Evolutionary conservation across 2,888 invertebrate species (phyloP), one percentile per base, ranked within the genome.

Genomic region (Troglohyphantes excavatus): DNA sequence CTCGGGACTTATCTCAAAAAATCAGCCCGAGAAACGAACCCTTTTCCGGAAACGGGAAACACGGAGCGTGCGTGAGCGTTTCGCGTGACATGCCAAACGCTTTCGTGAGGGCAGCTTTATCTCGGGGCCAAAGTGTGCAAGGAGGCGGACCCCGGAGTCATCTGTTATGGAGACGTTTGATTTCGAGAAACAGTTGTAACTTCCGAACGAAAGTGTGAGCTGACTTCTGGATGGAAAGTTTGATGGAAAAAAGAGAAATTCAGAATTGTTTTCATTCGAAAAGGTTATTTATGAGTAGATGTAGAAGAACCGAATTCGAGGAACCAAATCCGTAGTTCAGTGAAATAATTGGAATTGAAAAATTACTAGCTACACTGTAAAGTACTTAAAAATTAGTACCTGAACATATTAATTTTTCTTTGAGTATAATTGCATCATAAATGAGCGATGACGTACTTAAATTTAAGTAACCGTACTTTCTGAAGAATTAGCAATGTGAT

Each of bases 81-180:
- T 72, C 61, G 82, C 82, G 82, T 82, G 82, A 68, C 70, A 23
- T 23, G 61, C 23, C 23, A 26, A 59, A 53, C 26, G 23, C 26
- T 82, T 53, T 82, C 82, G 82, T 82, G 82, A 82, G n/a, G 53
- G 21, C 21, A 61, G 46, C 78, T 78, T 63, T 43, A 78, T 39
- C 65, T 65, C 11, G 53, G 29, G 29, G 26, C 21, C 33, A 2
- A 33, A 68, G 68, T 81, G 46, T 68, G 68, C 65, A 53, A 68
- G 29, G 19, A 21, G 6, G 46, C 29, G 7, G 39, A 9, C 26
- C 9, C n/a, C 13, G 43, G 9, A 11, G 21, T 68, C 53, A 68
- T 81, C 46, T 81, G 67, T 81, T 68, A 81, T 19, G 3, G 33
- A n/a, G 63, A 63, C 63, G 39, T 65, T 23, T 26, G 3, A 26